Base-by-base conservation (phyloP, 2,888 invertebrate genomes). In the Schrankia costaestrigalis region DNA sequence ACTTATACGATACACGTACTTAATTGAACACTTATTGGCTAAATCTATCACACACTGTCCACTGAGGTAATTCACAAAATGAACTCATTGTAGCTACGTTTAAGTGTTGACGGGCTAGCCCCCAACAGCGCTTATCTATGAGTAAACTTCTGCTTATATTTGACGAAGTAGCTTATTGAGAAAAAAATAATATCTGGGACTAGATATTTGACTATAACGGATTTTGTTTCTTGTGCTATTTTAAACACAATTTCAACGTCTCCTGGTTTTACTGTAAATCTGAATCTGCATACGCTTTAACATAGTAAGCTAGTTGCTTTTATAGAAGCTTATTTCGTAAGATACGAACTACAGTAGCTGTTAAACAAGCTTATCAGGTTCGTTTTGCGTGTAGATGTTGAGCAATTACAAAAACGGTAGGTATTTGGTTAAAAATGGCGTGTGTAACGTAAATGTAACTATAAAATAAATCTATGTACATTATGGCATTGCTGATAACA, bases 21-120 rank as follows among this genome's bases (percentile, higher is more conserved):
- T 78, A 71, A 75, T 74, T 85, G 86, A 86, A 87, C 86, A 87
- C 86, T 84, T 86, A 87, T 72, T 73, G 85, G 85, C 85, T 86
- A 86, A 78, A 80, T 76, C 82, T 85, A 86, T 85, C 84, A 86
- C 85, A 86, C 78, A 79, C 69, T 80, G 78, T 79, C 75, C 81
- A 78, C 78, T 83, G 86, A 86, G 85, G 85, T 86, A 82, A 78
- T 81, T 74, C 64, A 79, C 74, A 79, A 67, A 75, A 74, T 72
- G 70, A 76, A 78, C 67, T 67, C 64, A 37, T 36, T 52, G 41
- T 57, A 62, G 59, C 60, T 57, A 57, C 50, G 36, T 44, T 44
- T 18, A 35, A 48, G 27, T 38, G 43, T 47, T 51, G 26, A 45
- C 31, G 50, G 34, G 35, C 26, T 29, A 33, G 22, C 26, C 25